Evolutionary conservation across 2,888 invertebrate species (phyloP).

Genomic region (Heterodera filipjevi): DNA sequence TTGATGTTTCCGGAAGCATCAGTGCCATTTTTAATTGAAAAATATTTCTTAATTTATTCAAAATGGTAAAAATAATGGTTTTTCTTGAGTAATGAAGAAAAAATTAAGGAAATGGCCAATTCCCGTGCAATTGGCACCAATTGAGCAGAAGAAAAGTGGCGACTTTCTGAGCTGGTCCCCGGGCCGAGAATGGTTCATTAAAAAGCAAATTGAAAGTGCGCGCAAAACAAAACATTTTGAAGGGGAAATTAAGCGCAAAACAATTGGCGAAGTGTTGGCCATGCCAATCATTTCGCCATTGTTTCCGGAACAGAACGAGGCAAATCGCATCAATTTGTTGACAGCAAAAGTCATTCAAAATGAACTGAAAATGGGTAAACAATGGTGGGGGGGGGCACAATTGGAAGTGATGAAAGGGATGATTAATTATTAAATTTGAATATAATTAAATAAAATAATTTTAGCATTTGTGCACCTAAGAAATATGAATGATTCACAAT

Average conservation of each 20-base stretch:
- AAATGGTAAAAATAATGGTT: background rate
- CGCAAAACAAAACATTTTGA: too few species aligned
- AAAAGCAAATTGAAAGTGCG: too few species aligned
- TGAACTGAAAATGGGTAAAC: background rate
- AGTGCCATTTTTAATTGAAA: background rate
- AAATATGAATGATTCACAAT: background rate
- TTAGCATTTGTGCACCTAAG: background rate
- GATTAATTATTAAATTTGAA: background rate
- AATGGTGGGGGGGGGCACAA: too few species aligned
- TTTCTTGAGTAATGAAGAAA: background rate
- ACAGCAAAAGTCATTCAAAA: background rate
- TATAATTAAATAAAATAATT: background rate
- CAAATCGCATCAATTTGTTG: background rate
- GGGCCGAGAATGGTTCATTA: background rate
- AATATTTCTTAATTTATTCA: background rate
- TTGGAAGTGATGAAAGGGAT: background rate
- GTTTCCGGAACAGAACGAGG: constrained; percentile 5
- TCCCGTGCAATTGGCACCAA: background rate
- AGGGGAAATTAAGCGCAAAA: background rate
- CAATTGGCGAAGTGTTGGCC: background rate
- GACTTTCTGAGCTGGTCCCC: background rate
- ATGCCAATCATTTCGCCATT: constrained; percentile 5
- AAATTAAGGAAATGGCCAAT: constrained; percentile 5
- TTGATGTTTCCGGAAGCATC: constrained; percentile 6
- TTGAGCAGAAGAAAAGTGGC: background rate